These are phyloP conservation scores for Hippolais icterina DNA, from an alignment of 2,113 vertebrate species.

Conservation along the genomic window DNA sequence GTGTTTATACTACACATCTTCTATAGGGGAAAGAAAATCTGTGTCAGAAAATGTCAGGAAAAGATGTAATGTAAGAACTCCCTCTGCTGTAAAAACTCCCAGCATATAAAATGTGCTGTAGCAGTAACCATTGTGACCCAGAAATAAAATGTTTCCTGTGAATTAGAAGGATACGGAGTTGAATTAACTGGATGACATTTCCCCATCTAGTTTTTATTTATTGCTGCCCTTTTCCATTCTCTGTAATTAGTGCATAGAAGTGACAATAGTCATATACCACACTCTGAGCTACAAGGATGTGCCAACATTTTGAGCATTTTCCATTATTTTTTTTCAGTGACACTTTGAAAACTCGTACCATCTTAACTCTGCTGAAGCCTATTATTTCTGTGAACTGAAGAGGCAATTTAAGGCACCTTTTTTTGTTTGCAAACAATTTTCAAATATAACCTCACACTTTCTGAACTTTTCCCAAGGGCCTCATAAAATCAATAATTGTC, in stretches of 20 bases:
- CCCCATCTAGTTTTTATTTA: slow-evolving; percentile 43
- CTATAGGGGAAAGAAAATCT: not conserved
- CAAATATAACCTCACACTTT: slow-evolving; percentile 70
- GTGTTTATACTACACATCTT: not conserved
- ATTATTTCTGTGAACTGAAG: slow-evolving; percentile 70
- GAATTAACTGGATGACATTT: slow-evolving; percentile 60
- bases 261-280: slow-evolving; percentile 43
- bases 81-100: slow-evolving; percentile 60
- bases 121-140: slow-evolving; percentile 1
- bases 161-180: slow-evolving; percentile 27
- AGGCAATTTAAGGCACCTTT: slow-evolving; percentile 74
- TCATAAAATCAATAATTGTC: slow-evolving; percentile 71
- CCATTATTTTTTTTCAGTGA: slow-evolving; percentile 57
- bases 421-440: slow-evolving; percentile 78
- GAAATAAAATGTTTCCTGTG: slow-evolving; percentile 51
- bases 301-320: slow-evolving; percentile 60
- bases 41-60: slow-evolving; percentile 32
- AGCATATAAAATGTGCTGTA: slow-evolving; percentile 20
- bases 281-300: slow-evolving; percentile 56
- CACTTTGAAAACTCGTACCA: slow-evolving; percentile 49
- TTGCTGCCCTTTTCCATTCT: slow-evolving; percentile 51
- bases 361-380: slow-evolving; percentile 65
- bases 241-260: slow-evolving; percentile 43
- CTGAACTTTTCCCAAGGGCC: slow-evolving; percentile 67
- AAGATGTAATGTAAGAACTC: slow-evolving; percentile 61